phyloP scores from a whole-genome alignment of 1,140 invertebrate genomes.

The Drosophila micromelanica region DNA sequence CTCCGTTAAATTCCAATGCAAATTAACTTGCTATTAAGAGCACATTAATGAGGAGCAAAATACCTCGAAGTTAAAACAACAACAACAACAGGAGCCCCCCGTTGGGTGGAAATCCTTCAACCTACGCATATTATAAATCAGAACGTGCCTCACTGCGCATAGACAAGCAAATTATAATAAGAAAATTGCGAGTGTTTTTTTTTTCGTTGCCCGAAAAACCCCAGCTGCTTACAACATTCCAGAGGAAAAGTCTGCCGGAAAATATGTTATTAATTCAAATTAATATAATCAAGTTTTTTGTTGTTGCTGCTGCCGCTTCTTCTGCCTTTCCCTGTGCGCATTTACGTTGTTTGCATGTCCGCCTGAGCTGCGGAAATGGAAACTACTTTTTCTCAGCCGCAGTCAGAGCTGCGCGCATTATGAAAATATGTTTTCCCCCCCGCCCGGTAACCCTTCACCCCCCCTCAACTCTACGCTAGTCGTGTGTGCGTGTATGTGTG shows the following conservation, averaged over 20 bases:
- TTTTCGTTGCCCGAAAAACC: background rate
- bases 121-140: constrained; percentile 20
- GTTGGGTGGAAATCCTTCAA: constrained; percentile 11
- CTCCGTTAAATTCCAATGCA: constrained; percentile 52
- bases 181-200: constrained; percentile 16
- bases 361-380: constrained; percentile 41
- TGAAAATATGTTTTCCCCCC: constrained; percentile 54
- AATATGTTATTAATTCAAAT: constrained; percentile 83
- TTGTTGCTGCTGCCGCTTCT: constrained; percentile 1
- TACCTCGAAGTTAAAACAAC: constrained; percentile 23
- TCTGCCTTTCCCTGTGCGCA: constrained; percentile 3
- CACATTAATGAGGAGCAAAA: constrained; percentile 65
- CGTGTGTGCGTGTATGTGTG: constrained; percentile 45
- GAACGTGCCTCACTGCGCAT: constrained; percentile 25
- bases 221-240: constrained; percentile 51
- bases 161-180: constrained; percentile 34
- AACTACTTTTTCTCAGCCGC: constrained; percentile 71
- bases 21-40: constrained; percentile 71
- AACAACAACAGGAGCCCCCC: background rate
- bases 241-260: constrained; percentile 56
- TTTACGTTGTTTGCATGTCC: constrained; percentile 11
- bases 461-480: background rate
- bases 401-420: constrained; percentile 49
- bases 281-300: constrained; percentile 72
- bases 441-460: background rate